These are phyloP conservation scores for Danionella dracula DNA, from an alignment of 2,797 vertebrate genomes.

Conservation along the genomic window DNA sequence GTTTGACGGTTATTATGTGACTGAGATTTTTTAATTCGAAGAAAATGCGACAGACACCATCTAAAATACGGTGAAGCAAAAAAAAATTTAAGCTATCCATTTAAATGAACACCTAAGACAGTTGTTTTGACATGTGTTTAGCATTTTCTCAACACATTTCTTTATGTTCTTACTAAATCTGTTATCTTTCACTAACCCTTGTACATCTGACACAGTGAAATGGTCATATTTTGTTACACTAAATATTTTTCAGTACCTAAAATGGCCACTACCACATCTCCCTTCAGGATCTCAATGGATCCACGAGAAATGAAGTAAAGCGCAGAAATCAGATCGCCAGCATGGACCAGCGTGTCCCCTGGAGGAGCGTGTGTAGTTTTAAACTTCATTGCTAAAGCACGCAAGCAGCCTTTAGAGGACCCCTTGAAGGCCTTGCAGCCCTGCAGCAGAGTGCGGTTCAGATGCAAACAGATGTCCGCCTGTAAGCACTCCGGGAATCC, in stretches of 20 bases:
- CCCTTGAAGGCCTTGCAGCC: slow-evolving; percentile 85
- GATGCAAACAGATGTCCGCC: slow-evolving; percentile 86
- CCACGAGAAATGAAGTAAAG: slow-evolving; percentile 89
- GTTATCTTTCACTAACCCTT: no score
- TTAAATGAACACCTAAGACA: no score
- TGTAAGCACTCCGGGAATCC: slow-evolving; percentile 89
- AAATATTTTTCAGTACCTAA: slow-evolving; percentile 61
- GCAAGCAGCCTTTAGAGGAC: slow-evolving; percentile 83
- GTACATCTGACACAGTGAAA: no score
- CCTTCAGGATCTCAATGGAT: slow-evolving; percentile 86
- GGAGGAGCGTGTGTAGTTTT: slow-evolving; percentile 86
- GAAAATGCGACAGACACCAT: no score
- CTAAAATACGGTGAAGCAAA: no score
- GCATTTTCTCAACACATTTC: no score
- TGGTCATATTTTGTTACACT: no score
- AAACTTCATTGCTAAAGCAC: slow-evolving; percentile 87
- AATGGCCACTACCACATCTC: slow-evolving; percentile 84
- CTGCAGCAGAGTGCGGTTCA: slow-evolving; percentile 82
- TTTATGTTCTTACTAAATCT: no score
- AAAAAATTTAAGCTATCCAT: no score
- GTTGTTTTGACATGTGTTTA: no score
- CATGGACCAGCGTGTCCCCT: slow-evolving; percentile 84
- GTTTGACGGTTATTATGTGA: no score
- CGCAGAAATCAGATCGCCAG: slow-evolving; percentile 83
- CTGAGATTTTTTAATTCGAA: no score